Evolutionary conservation across 2,113 vertebrate species (phyloP), one percentile per base, ranked within the genome.

Genomic region (Aegotheles bennettii): DNA sequence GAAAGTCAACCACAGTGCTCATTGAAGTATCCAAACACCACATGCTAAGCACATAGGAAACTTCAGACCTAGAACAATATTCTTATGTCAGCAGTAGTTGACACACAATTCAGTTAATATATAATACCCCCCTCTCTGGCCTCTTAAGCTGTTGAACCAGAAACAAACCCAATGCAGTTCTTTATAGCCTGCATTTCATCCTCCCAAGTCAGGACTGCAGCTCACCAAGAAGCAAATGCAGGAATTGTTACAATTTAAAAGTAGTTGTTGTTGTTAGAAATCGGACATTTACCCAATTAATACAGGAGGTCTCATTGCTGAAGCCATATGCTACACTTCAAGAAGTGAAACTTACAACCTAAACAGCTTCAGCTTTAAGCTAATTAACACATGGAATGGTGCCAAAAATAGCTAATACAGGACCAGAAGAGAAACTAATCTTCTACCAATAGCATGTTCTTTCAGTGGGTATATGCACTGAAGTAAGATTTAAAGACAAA

Each of bases 301-400:
- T 50, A 82, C 35, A 81, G 56, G 26, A 86, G 53, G 29, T 74
- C 60, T 92, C 16, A 21, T 47, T 67, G 38, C 73, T 89, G 47
- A 68, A 84, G 54, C 85, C 47, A 69, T 40, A 87, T 0, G 2
- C 31, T 81, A 74, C 54, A 75, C 38, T 78, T 95, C 76, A 84
- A 84, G 77, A 93, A 71, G 54, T 61, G 53, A 95, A 63, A 87
- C 53, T 83, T 73, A 38, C 26, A 89, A 70, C 57, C 60, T 87
- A 53, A 96, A 92, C 59, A 94, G 69, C 84, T 93, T 78, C 89
- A 87, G 68, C 50, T 87, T 87, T 93, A 23, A 96, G 65, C 87
- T 92, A 86, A 93, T 94, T 94, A 94, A 48, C 43, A 78, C 3
- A 2, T 54, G 64, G 83, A 88, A 77, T n/a, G 20, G 33, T 56